phyloP scores from a whole-genome alignment of 2,113 vertebrate species.

The Coptodon bakossiorum region DNA sequence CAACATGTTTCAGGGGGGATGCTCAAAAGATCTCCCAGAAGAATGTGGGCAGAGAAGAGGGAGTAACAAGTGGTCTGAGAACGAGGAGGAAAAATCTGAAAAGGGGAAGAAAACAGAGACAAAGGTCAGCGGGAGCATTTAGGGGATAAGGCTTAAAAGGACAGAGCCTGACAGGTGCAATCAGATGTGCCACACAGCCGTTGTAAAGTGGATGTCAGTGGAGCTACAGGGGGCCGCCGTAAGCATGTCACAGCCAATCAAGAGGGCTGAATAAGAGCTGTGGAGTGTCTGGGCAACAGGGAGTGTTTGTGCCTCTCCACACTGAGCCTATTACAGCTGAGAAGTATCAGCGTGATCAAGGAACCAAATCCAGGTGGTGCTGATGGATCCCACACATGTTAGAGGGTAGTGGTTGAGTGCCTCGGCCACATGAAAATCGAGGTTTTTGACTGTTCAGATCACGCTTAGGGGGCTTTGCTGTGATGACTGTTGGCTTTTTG shows the following conservation, averaged over 20 bases:
- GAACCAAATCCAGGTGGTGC: conserved; percentile 12
- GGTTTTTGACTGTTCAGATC: background rate
- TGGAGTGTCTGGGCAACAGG: conserved; percentile 9
- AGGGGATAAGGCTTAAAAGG: conserved; percentile 21
- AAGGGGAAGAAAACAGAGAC: conserved; percentile 7
- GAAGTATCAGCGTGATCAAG: background rate
- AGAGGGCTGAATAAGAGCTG: background rate
- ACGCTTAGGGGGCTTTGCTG: background rate
- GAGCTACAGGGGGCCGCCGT: conserved; percentile 28
- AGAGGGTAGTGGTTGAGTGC: background rate
- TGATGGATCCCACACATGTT: background rate
- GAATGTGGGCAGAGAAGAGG: background rate
- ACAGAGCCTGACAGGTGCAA: conserved; percentile 51
- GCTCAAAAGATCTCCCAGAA: background rate
- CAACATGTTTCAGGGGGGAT: background rate
- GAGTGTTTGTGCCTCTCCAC: conserved; percentile 23
- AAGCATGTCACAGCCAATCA: conserved; percentile 61
- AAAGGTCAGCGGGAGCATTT: conserved; percentile 29
- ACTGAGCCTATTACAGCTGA: conserved; percentile 12
- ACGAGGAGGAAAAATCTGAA: background rate
- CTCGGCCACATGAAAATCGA: background rate
- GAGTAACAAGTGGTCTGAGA: background rate
- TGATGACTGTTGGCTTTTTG: background rate
- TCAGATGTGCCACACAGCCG: conserved; percentile 42
- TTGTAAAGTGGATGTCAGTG: conserved; percentile 44